Evolutionary conservation across 2,888 invertebrate species (phyloP).

Genomic region (Xestia sexstrigata): DNA sequence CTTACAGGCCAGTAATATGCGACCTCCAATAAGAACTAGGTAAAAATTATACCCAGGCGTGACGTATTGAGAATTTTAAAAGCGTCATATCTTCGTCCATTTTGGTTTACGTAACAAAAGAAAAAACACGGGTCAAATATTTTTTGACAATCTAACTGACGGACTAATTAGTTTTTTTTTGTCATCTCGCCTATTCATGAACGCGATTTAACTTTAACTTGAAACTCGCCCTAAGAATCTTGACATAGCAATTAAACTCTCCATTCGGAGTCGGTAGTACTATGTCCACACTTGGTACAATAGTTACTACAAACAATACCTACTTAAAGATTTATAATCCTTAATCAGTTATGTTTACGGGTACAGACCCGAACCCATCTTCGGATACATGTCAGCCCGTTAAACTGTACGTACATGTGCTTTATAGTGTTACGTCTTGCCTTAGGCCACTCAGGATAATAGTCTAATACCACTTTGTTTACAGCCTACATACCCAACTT

Average conservation of each 20-base stretch:
- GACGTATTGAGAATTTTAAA: too few species aligned
- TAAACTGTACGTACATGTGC: constrained; percentile 49
- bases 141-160: too few species aligned
- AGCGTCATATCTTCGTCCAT: too few species aligned
- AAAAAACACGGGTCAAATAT: too few species aligned
- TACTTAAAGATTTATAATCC: constrained; percentile 66
- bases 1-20: too few species aligned
- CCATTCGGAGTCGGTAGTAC: background rate
- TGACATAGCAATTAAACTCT: constrained; percentile 13
- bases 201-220: background rate
- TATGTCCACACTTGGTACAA: constrained; percentile 17
- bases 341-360: constrained; percentile 63
- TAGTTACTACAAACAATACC: constrained; percentile 51
- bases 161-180: too few species aligned
- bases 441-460: constrained; percentile 58
- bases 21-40: too few species aligned
- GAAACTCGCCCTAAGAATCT: background rate
- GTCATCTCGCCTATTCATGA: too few species aligned
- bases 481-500: constrained; percentile 48
- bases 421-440: constrained; percentile 42
- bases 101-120: too few species aligned
- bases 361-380: constrained; percentile 58
- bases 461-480: constrained; percentile 54
- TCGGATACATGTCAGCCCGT: constrained; percentile 58
- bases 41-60: too few species aligned